Base-by-base conservation (phyloP, 2,797 vertebrate genomes). In the Numenius phaeopus region DNA sequence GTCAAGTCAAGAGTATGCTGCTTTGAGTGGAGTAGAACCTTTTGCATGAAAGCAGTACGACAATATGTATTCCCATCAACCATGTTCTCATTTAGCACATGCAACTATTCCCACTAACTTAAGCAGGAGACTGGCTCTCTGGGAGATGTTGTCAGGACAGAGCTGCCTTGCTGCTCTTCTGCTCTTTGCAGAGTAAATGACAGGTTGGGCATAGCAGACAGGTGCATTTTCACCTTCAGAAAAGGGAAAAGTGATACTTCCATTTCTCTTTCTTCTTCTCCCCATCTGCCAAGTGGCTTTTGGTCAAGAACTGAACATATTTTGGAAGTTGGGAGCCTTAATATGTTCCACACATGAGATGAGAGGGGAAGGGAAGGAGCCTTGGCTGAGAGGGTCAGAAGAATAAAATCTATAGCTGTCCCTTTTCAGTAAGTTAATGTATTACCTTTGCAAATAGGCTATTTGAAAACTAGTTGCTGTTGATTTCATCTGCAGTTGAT, bases 141-240 rank as follows among this genome's bases (percentile, higher is more conserved):
- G 64, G 61, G n/a, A 67, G 37, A 11, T 62, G 10, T 49, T 82
- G 22, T 39, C 24, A n/a, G 42, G 64, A 18, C 4, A 46, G 54
- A 82, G 57, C 19, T 85, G 62, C 54, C 49, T 34, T 18, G 11
- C 71, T 93, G 49, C 34, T 71, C 34, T 26, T 72, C 23, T 50
- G 47, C 5, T 47, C 49, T 57, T n/a, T 72, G 59, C 37, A 42
- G 40, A 54, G 49, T 15, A 47, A 93, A 57, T 30, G 50, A 24
- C 46, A 22, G 1, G 1, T 4, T 62, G 11, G 39, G 23, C 39
- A 2, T 1, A 32, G 21, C 16, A 50, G 39, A 34, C 5, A 58
- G 32, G 29, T 5, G 7, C 17, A 11, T 42, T 47, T 57, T 54
- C 34, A 62, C 22, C 26, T 61, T 80, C 69, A 86, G 34, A 34